These are phyloP conservation scores for Lepidonotus clava DNA, from an alignment of 2,888 invertebrate genomes.

Conservation along the genomic window DNA sequence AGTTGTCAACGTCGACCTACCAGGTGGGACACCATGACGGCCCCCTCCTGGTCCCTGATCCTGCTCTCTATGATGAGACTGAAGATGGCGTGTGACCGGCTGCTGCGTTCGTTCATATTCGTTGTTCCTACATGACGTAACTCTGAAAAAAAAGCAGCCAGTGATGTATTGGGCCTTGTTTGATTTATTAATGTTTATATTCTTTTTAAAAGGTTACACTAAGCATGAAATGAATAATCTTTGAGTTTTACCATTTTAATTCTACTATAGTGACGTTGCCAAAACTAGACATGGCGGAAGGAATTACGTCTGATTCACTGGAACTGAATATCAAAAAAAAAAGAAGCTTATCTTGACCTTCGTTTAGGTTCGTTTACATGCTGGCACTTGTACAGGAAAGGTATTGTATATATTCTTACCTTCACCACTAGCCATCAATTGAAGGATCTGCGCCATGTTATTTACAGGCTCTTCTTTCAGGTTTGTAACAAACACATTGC, in stretches of 20 bases:
- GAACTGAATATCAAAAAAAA: neutral
- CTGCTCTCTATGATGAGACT: constrained; percentile 90
- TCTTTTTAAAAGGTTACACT: no score
- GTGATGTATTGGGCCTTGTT: no score
- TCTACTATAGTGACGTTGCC: neutral
- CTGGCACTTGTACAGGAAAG: no score
- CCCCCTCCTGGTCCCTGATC: constrained; percentile 77
- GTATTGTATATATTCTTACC: constrained; percentile 70
- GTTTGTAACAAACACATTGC: constrained; percentile 84
- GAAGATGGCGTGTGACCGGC: constrained; percentile 93
- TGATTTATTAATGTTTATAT: no score
- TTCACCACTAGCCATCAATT: constrained; percentile 82
- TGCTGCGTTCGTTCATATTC: constrained; percentile 93
- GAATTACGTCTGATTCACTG: neutral
- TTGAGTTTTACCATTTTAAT: no score
- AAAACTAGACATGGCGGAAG: no score
- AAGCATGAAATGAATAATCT: no score
- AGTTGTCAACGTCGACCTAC: no score
- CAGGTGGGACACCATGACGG: constrained; percentile 87
- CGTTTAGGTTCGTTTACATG: no score
- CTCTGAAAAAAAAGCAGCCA: constrained; percentile 74
- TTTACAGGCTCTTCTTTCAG: constrained; percentile 81
- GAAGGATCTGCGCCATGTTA: constrained; percentile 65
- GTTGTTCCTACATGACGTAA: constrained; percentile 88
- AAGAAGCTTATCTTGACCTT: neutral